Percentiles rank a stretch among this genome's conserved stretches.
phyloP scores from a whole-genome alignment of 2,113 vertebrate species.

The Eublepharis macularius region DNA sequence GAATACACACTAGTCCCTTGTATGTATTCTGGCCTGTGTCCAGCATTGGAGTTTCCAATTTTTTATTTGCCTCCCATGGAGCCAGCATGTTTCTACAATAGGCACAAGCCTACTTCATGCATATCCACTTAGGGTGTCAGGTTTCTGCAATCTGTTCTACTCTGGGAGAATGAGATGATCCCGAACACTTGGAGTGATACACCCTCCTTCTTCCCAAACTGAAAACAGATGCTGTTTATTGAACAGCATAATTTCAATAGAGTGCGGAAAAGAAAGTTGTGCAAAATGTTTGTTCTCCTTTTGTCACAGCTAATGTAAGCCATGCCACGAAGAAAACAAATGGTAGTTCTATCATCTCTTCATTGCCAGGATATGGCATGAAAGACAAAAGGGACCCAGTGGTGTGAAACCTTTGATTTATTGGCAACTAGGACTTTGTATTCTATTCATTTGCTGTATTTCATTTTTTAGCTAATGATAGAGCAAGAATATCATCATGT shows the following conservation, averaged over 20 bases:
- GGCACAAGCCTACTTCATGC: slow-evolving; percentile 13
- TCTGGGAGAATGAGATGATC: slow-evolving; percentile 40
- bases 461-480: neutral
- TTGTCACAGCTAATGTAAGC: slow-evolving; percentile 29
- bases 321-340: slow-evolving; percentile 25
- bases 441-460: neutral
- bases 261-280: slow-evolving; percentile 31
- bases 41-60: slow-evolving; percentile 20
- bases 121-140: slow-evolving; percentile 15
- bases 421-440: neutral
- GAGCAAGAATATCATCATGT: neutral
- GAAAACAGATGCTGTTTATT: slow-evolving; percentile 41
- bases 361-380: slow-evolving; percentile 1
- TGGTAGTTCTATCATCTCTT: slow-evolving; percentile 25
- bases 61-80: slow-evolving; percentile 14
- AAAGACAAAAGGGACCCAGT: slow-evolving; percentile 1
- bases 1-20: slow-evolving; percentile 20
- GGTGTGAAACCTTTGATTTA: neutral
- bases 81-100: slow-evolving; percentile 5
- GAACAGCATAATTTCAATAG: slow-evolving; percentile 37
- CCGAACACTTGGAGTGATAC: slow-evolving; percentile 20
- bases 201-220: slow-evolving; percentile 25
- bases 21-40: slow-evolving; percentile 17
- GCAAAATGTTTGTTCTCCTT: slow-evolving; percentile 31
- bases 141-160: slow-evolving; percentile 17